Evolutionary conservation across 2,797 vertebrate genomes (phyloP), one percentile per base, ranked within the genome.

Genomic region (Propithecus perrieri): DNA sequence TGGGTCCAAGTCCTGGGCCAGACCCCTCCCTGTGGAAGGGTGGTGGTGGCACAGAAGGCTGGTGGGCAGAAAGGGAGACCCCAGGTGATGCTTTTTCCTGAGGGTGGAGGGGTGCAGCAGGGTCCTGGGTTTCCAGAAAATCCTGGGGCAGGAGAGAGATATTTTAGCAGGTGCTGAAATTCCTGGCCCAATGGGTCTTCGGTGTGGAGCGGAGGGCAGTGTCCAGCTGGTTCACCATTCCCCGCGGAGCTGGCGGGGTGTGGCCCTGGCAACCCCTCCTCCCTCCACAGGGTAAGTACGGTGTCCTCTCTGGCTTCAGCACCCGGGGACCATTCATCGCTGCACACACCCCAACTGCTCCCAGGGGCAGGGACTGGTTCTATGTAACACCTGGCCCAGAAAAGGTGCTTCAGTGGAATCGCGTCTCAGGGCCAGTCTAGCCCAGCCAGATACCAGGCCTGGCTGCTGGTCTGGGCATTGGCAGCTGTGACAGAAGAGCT

Each of bases 401-500:
- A 9, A 24, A 20, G 30, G 53, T 0, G 4, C 43, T 22, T 61
- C 6, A 1, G 24, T 13, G 57, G 55, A 71, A 61, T n/a, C 13
- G 24, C 2, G 7, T 24, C 13, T 28, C 38, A 50, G 79, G 46
- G 59, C 41, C 26, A 26, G 35, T 20, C 18, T 41, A 81, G 46
- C 33, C 15, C 55, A 18, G 46, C 55, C 15, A 6, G 81, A 79
- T 88, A 38, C 41, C 35, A 35, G 94, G 12, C 28, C 71, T 38
- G 33, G 24, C 72, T 72, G 35, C 61, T 17, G 46, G 15, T 33
- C 63, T 55, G 88, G 50, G 24, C 55, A 8, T n/a, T 24, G 63
- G 85, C 83, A 89, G 74, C 57, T 22, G 24, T 26, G 87, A 65
- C 69, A 43, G 50, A 84, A 65, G 12, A 94, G 71, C 76, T 28